Evolutionary conservation across 1,140 invertebrate species (phyloP).

Genomic region (Heliothis virescens): DNA sequence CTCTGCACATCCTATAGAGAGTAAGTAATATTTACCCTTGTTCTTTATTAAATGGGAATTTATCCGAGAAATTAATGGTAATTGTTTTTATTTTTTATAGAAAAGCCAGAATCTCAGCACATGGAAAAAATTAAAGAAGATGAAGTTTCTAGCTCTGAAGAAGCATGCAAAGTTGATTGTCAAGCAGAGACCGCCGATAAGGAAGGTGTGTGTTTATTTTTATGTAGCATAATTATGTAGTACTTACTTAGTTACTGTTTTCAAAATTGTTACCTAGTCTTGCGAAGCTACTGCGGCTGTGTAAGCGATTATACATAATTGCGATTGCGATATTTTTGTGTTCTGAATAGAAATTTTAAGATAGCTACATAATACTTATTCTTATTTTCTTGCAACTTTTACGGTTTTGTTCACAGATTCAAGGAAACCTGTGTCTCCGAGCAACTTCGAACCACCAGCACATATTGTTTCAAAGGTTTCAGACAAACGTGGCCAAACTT

Average conservation of each 20-base stretch:
- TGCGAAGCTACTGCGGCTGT: not conserved
- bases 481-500: conserved; percentile 31
- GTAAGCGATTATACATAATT: no score
- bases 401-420: conserved; percentile 46
- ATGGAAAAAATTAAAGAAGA: conserved; percentile 88
- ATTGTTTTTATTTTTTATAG: conserved; percentile 34
- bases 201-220: conserved; percentile 55
- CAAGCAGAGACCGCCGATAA: conserved; percentile 51
- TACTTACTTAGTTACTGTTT: not conserved
- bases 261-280: not conserved
- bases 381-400: no score
- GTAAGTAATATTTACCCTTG: conserved; percentile 26
- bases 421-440: conserved; percentile 42
- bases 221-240: not conserved
- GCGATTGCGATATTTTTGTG: no score
- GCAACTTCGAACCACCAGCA: conserved; percentile 50
- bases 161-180: conserved; percentile 76
- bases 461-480: conserved; percentile 47
- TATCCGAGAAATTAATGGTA: not conserved
- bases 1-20: conserved; percentile 53
- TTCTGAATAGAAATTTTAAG: no score
- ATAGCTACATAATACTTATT: no score
- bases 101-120: conserved; percentile 68
- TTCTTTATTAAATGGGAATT: not conserved
- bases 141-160: conserved; percentile 91